phyloP scores from a whole-genome alignment of 2,888 invertebrate species.

The Dolomedes plantarius region DNA sequence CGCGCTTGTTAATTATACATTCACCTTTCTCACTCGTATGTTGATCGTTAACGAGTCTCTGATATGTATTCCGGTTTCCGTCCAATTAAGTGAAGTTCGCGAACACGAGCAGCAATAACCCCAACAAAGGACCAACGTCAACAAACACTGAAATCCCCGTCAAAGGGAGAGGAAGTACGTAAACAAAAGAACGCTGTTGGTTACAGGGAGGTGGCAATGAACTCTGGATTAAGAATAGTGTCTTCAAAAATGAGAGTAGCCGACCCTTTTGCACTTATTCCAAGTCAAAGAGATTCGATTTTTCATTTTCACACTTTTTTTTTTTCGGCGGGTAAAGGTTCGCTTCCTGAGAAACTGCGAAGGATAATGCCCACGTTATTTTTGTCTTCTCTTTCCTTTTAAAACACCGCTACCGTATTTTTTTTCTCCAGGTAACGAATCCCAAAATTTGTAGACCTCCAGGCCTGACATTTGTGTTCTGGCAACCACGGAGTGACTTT shows the following conservation, averaged over 20 bases:
- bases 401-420: no score
- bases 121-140: not conserved
- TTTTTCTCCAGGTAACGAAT: no score
- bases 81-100: no score
- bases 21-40: no score
- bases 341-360: not conserved
- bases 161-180: slow-evolving; percentile 7
- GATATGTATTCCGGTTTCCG: no score
- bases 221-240: not conserved
- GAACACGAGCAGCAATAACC: not conserved
- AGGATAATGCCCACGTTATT: not conserved
- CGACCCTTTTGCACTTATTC: not conserved
- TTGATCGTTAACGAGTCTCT: no score
- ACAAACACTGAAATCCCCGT: not conserved
- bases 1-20: no score
- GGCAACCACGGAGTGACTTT: no score
- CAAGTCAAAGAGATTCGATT: not conserved
- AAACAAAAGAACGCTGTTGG: not conserved
- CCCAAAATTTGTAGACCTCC: no score
- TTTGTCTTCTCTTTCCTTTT: no score
- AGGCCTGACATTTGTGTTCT: no score
- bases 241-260: not conserved
- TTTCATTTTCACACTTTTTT: not conserved
- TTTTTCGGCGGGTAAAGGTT: not conserved
- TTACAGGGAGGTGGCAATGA: slow-evolving; percentile 28